These are phyloP conservation scores for Colius striatus DNA, from an alignment of 2,113 vertebrate species.

Conservation along the genomic window DNA sequence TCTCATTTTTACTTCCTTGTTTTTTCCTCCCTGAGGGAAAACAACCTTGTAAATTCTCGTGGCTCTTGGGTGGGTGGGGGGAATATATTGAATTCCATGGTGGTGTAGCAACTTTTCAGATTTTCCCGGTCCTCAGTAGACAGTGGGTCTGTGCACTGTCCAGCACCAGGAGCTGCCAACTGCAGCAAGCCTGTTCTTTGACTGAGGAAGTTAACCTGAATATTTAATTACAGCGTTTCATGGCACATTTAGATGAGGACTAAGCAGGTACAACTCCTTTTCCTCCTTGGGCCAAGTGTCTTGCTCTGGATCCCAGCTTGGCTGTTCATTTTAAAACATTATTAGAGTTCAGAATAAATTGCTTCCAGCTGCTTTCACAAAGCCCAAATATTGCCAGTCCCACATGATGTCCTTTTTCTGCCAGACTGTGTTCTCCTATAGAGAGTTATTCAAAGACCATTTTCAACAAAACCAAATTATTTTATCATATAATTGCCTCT, in stretches of 20 bases:
- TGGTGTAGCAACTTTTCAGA: neutral
- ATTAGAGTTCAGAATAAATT: neutral
- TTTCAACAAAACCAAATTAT: neutral
- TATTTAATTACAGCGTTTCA: neutral
- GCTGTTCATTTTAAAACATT: neutral
- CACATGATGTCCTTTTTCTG: conserved; percentile 1
- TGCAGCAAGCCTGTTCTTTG: accelerated
- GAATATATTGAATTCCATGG: neutral
- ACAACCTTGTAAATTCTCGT: neutral
- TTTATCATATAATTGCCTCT: conserved; percentile 16
- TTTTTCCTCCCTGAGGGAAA: neutral
- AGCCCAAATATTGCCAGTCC: neutral
- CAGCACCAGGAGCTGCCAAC: neutral
- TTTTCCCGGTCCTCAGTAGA: accelerated
- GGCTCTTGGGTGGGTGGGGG: neutral
- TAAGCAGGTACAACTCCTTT: neutral
- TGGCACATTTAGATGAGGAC: neutral
- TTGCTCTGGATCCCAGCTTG: neutral
- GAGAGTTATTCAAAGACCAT: conserved; percentile 13
- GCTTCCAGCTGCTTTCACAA: conserved; percentile 43
- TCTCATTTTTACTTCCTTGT: neutral
- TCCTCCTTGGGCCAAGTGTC: neutral
- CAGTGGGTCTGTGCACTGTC: neutral
- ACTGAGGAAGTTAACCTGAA: neutral
- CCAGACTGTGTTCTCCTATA: neutral